A percentile compares a stretch with the other conserved stretches of the same genome.
phyloP scores from a whole-genome alignment of 2,113 vertebrate species.

The Notarius lentiginosus region DNA sequence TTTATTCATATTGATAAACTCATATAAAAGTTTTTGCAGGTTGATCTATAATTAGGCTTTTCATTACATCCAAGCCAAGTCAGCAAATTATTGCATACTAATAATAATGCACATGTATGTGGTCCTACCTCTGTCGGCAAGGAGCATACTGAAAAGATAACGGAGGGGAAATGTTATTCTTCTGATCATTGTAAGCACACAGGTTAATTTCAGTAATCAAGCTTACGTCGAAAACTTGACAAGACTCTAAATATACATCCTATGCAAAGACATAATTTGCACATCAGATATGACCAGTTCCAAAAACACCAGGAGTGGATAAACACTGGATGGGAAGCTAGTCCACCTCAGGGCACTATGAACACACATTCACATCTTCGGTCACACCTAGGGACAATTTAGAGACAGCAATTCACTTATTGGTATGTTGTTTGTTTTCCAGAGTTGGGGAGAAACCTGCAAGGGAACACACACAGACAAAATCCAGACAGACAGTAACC shows the following conservation, averaged over 20 bases:
- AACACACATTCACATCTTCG: background rate
- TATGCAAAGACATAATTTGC: background rate
- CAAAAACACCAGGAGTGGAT: background rate
- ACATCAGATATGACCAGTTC: too few relatives aligned
- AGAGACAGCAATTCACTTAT: background rate
- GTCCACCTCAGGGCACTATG: background rate
- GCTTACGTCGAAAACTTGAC: background rate
- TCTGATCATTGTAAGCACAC: background rate
- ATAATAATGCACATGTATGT: background rate
- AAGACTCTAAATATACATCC: too few relatives aligned
- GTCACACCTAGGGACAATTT: background rate
- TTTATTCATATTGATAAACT: background rate
- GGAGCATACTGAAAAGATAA: slow-evolving; percentile 71
- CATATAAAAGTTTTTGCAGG: background rate
- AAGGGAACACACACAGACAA: background rate
- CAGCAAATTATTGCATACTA: background rate
- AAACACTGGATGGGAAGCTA: background rate
- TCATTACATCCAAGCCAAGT: background rate
- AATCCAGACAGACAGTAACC: background rate
- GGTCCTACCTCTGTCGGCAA: slow-evolving; percentile 76
- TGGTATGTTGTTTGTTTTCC: background rate
- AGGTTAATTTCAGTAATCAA: background rate
- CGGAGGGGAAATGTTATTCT: background rate
- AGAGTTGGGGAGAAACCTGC: background rate
- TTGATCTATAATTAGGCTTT: background rate